Base-by-base conservation (phyloP, 2,888 invertebrate species). In the Xestobium rufovillosum region DNA sequence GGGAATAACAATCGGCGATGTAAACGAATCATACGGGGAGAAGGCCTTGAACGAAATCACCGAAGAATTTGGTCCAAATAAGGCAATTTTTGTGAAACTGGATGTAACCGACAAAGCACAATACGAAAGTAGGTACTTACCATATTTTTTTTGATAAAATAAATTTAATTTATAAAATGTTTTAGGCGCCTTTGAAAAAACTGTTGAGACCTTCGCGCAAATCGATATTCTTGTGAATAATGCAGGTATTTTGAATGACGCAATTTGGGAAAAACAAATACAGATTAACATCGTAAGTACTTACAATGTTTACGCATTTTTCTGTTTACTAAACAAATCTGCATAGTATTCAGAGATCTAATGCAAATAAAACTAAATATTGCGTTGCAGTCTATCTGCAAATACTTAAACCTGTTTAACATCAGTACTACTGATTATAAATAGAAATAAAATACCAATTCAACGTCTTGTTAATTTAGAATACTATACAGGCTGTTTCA, bases 161-260 rank as follows among this genome's bases (percentile, higher is more conserved):
- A n/a, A n/a, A n/a, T 23, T 23, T 23, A 9, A n/a, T 23, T 23
- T 23, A n/a, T n/a, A n/a, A n/a, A 16, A 34, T 34, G 37, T 67
- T 66, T 16, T 65, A 78, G 80, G 76, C 62, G 75, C 79, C 9
- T 80, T 80, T 55, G 75, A 76, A 57, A 74, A 73, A 58, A 78
- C 80, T 6, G 68, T 78, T 48, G 71, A 76, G 19, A 72, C 73
- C 34, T 79, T 77, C 51, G 80, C 79, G 32, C 69, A 75, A 28
- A 63, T 83, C 48, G 81, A 82, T 57, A 78, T 83, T 44, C 78
- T 83, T 3, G 30, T 46, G 2, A 46, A 46, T 29, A 44, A 44
- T 25, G 46, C 44, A 6, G 42, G 44, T 9, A 42, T 46, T 13
- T 16, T 40, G 12, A 32, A 44, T 26, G 46, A 44, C 16, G 10